Evolutionary conservation across 2,113 vertebrate species (phyloP).

Genomic region (Aythya baeri): DNA sequence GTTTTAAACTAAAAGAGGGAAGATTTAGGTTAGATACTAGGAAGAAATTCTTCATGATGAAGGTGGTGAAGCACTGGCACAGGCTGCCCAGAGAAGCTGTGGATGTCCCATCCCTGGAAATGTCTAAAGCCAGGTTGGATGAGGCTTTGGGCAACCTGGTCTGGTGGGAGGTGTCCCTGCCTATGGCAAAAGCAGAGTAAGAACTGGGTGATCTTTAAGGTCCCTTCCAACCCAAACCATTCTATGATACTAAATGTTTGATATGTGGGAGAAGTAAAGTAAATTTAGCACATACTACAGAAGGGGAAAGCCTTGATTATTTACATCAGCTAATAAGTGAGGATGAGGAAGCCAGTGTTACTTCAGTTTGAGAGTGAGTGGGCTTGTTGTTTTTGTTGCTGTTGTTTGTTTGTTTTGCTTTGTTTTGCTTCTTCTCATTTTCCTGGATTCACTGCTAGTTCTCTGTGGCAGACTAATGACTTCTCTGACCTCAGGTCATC

Average conservation of each 20-base stretch:
- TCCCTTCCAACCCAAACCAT: background rate
- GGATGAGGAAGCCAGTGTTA: background rate
- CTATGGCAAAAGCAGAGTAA: background rate
- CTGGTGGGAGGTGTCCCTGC: background rate
- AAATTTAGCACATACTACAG: background rate
- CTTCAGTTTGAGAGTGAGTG: background rate
- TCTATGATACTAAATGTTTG: background rate
- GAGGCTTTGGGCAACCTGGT: background rate
- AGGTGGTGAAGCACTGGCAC: background rate
- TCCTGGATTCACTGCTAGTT: background rate
- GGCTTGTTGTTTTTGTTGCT: background rate
- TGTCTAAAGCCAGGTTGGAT: background rate
- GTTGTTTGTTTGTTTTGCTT: background rate
- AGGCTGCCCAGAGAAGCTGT: background rate
- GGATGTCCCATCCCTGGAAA: background rate
- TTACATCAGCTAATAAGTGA: background rate
- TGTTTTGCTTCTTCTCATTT: background rate
- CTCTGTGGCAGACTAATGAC: conserved; percentile 21
- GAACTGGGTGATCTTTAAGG: background rate
- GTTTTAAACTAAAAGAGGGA: background rate
- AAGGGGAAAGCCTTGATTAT: background rate
- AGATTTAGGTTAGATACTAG: background rate
- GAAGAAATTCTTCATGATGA: background rate
- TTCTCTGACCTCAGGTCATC: conserved; percentile 36
- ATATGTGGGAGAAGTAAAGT: background rate